Conservation (phyloP, 1,140 invertebrate genomes). For the Camponotus floridanus region DNA sequence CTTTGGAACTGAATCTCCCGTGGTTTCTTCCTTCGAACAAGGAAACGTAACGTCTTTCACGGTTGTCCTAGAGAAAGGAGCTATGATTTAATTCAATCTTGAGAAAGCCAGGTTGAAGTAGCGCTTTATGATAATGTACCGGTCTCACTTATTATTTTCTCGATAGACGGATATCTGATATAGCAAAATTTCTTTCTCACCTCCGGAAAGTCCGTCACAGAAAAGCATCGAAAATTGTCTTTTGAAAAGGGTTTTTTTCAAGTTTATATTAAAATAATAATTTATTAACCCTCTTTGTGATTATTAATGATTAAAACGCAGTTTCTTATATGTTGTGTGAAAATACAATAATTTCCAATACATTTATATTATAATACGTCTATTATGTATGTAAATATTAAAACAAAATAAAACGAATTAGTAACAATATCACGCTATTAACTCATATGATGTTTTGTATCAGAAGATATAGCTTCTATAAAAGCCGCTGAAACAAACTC, state of each 20-base stretch:
- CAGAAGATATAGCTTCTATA: not conserved
- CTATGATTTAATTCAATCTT: conserved; percentile 75
- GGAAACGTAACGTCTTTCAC: conserved; percentile 1
- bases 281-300: not conserved
- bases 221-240: conserved; percentile 11
- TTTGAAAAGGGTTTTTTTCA: not conserved
- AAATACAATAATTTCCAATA: not conserved
- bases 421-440: not conserved
- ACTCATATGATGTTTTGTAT: not conserved
- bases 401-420: not conserved
- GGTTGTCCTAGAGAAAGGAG: not conserved
- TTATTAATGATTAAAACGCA: not conserved
- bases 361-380: no score
- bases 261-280: conserved; percentile 24
- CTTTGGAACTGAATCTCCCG: not conserved
- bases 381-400: not conserved
- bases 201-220: not conserved
- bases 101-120: conserved; percentile 62
- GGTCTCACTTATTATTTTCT: conserved; percentile 13
- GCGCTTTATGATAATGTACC: conserved; percentile 68
- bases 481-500: not conserved
- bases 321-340: not conserved
- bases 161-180: conserved; percentile 48
- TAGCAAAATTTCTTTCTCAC: conserved; percentile 39
- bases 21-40: conserved; percentile 3